Conservation (phyloP, 2,888 invertebrate species). For the Clepsis dumicolana region DNA sequence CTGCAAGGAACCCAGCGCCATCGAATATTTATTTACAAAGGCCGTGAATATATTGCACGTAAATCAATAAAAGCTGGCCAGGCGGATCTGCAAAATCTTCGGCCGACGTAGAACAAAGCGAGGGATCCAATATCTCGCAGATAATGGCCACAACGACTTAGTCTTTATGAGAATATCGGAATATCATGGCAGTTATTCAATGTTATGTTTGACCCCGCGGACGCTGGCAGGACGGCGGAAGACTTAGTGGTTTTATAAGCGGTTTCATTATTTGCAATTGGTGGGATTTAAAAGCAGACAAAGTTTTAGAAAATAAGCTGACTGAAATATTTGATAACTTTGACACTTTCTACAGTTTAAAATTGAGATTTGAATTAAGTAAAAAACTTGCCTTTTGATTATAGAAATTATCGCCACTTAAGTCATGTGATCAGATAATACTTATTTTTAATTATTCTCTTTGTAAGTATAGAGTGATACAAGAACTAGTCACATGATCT, state of each 20-base stretch:
- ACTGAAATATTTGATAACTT: no score
- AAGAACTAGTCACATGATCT: no score
- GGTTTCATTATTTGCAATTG: not conserved
- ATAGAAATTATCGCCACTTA: no score
- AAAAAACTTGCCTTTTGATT: no score
- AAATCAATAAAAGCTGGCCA: constrained; percentile 41
- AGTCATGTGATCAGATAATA: no score
- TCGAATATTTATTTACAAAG: constrained; percentile 38
- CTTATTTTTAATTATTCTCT: no score
- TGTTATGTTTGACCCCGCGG: constrained; percentile 28
- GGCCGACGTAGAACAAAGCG: constrained; percentile 44
- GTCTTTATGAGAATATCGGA: constrained; percentile 44
- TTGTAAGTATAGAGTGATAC: no score
- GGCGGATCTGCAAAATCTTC: constrained; percentile 34
- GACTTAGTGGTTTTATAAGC: not conserved
- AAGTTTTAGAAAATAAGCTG: no score
- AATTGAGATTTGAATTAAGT: no score
- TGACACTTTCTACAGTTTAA: no score
- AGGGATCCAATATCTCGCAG: constrained; percentile 45
- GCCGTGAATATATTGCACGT: constrained; percentile 40
- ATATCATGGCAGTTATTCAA: constrained; percentile 40
- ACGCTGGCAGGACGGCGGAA: not conserved
- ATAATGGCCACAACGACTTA: constrained; percentile 45
- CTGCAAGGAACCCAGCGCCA: constrained; percentile 17
- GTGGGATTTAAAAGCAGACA: not conserved